Evolutionary conservation across 2,113 vertebrate species (phyloP).

Genomic region (Natator depressus): DNA sequence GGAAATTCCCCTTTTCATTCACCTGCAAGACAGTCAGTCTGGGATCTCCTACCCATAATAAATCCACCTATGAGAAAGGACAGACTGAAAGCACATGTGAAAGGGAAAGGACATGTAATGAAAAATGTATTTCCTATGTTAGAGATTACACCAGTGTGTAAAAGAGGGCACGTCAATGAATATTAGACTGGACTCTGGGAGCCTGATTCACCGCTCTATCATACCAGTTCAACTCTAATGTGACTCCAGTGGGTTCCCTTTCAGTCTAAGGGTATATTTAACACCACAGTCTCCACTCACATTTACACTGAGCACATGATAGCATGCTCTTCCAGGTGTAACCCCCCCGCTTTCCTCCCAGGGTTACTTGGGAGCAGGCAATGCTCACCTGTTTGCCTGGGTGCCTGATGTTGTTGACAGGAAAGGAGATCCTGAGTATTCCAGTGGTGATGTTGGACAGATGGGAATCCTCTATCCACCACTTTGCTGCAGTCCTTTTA

Average conservation of each 20-base stretch:
- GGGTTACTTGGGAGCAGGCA: no score
- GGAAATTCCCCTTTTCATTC: neutral
- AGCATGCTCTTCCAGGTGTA: neutral
- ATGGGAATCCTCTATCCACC: no score
- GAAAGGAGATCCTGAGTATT: no score
- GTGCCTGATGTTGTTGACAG: no score
- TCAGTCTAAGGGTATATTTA: neutral
- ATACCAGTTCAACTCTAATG: neutral
- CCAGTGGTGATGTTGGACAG: no score
- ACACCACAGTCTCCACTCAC: neutral
- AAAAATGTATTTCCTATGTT: neutral
- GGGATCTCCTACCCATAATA: neutral
- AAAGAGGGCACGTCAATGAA: no score
- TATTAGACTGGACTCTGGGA: neutral
- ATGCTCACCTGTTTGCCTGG: no score
- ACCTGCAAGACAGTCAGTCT: neutral
- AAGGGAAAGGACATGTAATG: neutral
- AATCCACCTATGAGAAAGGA: neutral
- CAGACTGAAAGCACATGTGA: neutral
- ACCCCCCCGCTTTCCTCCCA: no score
- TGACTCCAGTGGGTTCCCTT: neutral
- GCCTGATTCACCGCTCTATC: neutral
- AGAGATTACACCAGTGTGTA: neutral
- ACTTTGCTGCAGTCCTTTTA: no score
- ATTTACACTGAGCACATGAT: rapidly evolving